phyloP scores from a whole-genome alignment of 2,797 vertebrate species.

The Poecilia velifera region DNA sequence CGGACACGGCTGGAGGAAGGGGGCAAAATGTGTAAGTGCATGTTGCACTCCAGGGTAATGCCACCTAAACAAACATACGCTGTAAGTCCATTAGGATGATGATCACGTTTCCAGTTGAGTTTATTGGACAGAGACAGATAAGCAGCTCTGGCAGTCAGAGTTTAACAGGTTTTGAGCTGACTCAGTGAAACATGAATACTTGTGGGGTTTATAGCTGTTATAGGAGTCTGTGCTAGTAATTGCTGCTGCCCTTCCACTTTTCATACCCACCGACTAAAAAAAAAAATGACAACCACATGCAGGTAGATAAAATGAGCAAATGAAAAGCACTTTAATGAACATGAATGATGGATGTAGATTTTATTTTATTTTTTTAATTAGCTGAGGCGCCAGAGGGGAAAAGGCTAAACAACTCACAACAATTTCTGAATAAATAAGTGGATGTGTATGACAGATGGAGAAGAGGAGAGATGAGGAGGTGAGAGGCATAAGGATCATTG shows the following conservation, averaged over 20 bases:
- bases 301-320: conserved; percentile 41
- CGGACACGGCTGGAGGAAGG: not conserved
- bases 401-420: conserved; percentile 44
- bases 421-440: conserved; percentile 47
- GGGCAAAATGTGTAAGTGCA: not conserved
- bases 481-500: conserved; percentile 42
- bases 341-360: conserved; percentile 27
- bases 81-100: conserved; percentile 25
- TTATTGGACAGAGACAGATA: conserved; percentile 39
- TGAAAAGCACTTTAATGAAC: conserved; percentile 30
- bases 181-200: conserved; percentile 25
- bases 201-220: conserved; percentile 24
- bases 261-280: conserved; percentile 7
- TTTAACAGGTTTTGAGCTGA: conserved; percentile 38
- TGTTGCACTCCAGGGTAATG: conserved; percentile 1
- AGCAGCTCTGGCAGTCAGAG: conserved; percentile 41
- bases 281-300: conserved; percentile 16
- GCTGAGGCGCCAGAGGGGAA: conserved; percentile 16
- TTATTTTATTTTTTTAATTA: conserved; percentile 17
- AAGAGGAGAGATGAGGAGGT: conserved; percentile 38
- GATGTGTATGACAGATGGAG: conserved; percentile 54
- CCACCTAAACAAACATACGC: conserved; percentile 15
- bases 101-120: conserved; percentile 27
- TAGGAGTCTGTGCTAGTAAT: conserved; percentile 2
- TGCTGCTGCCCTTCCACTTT: conserved; percentile 10